These are phyloP conservation scores for Echinops telfairi DNA, from an alignment of 2,113 vertebrate species.

Conservation along the genomic window DNA sequence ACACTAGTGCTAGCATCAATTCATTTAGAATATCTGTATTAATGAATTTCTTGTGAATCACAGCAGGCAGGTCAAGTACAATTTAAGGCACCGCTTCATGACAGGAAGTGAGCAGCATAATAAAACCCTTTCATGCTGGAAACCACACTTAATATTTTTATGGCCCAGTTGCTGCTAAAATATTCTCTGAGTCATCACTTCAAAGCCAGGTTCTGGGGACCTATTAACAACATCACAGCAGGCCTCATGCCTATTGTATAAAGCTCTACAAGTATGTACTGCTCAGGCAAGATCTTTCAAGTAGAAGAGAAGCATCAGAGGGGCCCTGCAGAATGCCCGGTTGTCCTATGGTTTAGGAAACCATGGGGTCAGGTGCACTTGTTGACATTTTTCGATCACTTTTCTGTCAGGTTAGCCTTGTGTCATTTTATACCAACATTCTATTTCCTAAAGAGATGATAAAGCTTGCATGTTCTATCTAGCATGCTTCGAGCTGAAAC, in stretches of 20 bases:
- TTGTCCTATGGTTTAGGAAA: slow-evolving; percentile 67
- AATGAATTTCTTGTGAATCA: slow-evolving; percentile 81
- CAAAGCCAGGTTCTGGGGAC: slow-evolving; percentile 86
- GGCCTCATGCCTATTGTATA: slow-evolving; percentile 66
- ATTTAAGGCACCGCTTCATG: slow-evolving; percentile 87
- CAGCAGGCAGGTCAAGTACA: slow-evolving; percentile 85
- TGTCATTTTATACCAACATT: slow-evolving; percentile 12
- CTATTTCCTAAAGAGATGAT: not conserved
- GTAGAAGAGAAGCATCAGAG: slow-evolving; percentile 62
- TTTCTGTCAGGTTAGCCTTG: slow-evolving; percentile 9
- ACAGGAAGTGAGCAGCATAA: slow-evolving; percentile 88
- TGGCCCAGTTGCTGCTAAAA: slow-evolving; percentile 85
- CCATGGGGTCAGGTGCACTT: not conserved
- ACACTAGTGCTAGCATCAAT: slow-evolving; percentile 78
- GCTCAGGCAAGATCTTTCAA: slow-evolving; percentile 77
- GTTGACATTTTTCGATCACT: slow-evolving; percentile 37
- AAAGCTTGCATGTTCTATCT: not conserved
- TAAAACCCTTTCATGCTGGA: slow-evolving; percentile 88
- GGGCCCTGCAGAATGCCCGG: slow-evolving; percentile 53
- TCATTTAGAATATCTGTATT: slow-evolving; percentile 82
- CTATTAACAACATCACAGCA: slow-evolving; percentile 83
- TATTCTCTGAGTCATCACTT: slow-evolving; percentile 87
- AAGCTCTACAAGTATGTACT: slow-evolving; percentile 54
- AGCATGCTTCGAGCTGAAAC: slow-evolving; percentile 21
- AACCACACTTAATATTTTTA: slow-evolving; percentile 89